Evolutionary conservation across 2,888 invertebrate species (phyloP), one percentile per base, ranked within the genome.

Genomic region (Scotopteryx bipunctaria): DNA sequence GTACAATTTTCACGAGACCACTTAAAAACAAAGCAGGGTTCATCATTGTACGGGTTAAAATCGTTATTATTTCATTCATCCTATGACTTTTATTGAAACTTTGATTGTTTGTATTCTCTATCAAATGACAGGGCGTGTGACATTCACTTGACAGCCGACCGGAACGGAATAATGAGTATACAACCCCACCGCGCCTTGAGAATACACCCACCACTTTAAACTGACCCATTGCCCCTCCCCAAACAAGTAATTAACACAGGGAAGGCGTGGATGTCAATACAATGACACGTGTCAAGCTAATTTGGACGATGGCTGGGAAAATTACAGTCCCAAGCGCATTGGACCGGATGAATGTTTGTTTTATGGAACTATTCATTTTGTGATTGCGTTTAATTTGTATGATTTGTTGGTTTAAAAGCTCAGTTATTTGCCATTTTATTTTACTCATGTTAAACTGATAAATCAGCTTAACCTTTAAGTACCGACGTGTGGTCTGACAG

Each of bases 161-260:
- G 76, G 71, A 79, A 80, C 79, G 66, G 62, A 71, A 78, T 82
- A 83, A 83, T 78, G 76, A 79, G 69, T 67, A 66, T 68, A 71
- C 73, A 69, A 73, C 69, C 67, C 67, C 59, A 67, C 66, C 67
- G 66, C 73, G 69, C 75, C 78, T 76, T 69, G 64, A 59, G 64
- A 64, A 64, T 63, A 55, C 55, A 50, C 58, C 41, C 53, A 61
- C 68, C 55, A 55, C 25, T 55, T 46, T 60, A 64, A 58, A 55
- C 25, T 64, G 67, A 69, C 54, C 71, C 13, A 33, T 31, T 44
- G 43, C 35, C 51, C 55, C 50, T 54, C 21, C 45, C 25, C 32
- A 27, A 25, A 32, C 47, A 57, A 38, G 16, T 49, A 57, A 56
- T 62, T 55, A 66, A 58, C 64, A 11, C 33, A 46, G 31, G 23